phyloP scores from a whole-genome alignment of 1,140 invertebrate genomes.

The Rhizoglyphus robini region DNA sequence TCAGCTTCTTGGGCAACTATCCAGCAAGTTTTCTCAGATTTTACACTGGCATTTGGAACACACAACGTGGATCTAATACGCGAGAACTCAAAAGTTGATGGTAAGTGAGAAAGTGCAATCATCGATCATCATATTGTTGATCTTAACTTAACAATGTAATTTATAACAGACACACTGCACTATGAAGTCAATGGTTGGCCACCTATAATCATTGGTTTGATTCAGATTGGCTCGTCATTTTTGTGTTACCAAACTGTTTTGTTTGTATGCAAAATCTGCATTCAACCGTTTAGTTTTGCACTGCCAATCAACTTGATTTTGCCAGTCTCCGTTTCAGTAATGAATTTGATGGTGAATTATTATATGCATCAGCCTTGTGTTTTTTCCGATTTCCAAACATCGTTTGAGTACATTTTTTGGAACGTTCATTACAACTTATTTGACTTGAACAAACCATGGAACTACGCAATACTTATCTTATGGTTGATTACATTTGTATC shows the following conservation, averaged over 20 bases:
- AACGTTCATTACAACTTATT: conserved; percentile 33
- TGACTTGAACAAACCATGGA: conserved; percentile 21
- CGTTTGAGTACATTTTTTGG: conserved; percentile 11
- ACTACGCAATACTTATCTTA: conserved; percentile 30
- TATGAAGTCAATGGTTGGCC: conserved; percentile 8
- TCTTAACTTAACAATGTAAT: too few species aligned
- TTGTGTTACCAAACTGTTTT: conserved; percentile 80
- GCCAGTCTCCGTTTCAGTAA: conserved; percentile 68
- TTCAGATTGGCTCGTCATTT: conserved; percentile 68
- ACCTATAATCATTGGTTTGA: conserved; percentile 58
- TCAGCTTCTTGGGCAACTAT: conserved; percentile 41
- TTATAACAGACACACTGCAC: conserved; percentile 6
- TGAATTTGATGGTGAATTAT: conserved; percentile 77
- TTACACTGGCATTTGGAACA: not conserved
- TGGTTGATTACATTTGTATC: conserved; percentile 35
- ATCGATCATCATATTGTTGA: too few species aligned
- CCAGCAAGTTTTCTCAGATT: conserved; percentile 47
- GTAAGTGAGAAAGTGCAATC: not conserved
- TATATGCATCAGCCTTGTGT: conserved; percentile 70
- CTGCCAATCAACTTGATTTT: conserved; percentile 84
- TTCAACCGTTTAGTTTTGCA: conserved; percentile 85
- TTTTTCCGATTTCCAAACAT: conserved; percentile 44
- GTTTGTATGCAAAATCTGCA: conserved; percentile 92
- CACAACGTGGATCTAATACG: not conserved
- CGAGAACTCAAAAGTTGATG: not conserved